Evolutionary conservation across 1,140 invertebrate species (phyloP).

Genomic region (Zaprionus camerounensis): DNA sequence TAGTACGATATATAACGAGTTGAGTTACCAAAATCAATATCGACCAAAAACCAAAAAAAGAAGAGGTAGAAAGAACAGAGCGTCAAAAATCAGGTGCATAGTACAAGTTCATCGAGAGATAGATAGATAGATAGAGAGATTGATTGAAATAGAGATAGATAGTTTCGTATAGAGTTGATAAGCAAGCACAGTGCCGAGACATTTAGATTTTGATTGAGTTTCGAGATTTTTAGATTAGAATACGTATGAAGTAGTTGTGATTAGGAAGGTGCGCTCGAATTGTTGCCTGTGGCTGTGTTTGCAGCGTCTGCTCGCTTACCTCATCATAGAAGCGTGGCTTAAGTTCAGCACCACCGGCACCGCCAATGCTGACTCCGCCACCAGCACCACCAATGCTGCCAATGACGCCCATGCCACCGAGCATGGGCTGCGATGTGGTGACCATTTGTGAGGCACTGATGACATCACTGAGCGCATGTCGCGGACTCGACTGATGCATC

Average conservation of each 20-base stretch:
- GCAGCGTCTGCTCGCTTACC: conserved; percentile 56
- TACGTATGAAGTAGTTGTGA: conserved; percentile 28
- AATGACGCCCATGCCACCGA: conserved; percentile 53
- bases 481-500: conserved; percentile 84
- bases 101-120: conserved; percentile 59
- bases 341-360: conserved; percentile 50
- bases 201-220: conserved; percentile 64
- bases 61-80: conserved; percentile 65
- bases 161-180: conserved; percentile 48
- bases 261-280: conserved; percentile 48
- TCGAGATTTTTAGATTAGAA: conserved; percentile 23
- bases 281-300: neutral
- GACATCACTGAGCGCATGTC: conserved; percentile 77
- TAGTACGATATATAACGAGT: conserved; percentile 28
- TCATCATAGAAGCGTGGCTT: conserved; percentile 81
- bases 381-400: conserved; percentile 67
- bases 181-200: conserved; percentile 80
- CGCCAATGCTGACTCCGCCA: conserved; percentile 71
- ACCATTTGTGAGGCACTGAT: conserved; percentile 76
- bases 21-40: conserved; percentile 72
- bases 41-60: conserved; percentile 66
- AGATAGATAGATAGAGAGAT: conserved; percentile 4
- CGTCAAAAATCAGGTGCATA: conserved; percentile 69
- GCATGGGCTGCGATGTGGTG: conserved; percentile 77
- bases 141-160: conserved; percentile 50